Percentiles rank a stretch among this genome's conserved stretches.
Evolutionary conservation across 2,113 vertebrate species (phyloP).

Genomic region (Prolemur simus): DNA sequence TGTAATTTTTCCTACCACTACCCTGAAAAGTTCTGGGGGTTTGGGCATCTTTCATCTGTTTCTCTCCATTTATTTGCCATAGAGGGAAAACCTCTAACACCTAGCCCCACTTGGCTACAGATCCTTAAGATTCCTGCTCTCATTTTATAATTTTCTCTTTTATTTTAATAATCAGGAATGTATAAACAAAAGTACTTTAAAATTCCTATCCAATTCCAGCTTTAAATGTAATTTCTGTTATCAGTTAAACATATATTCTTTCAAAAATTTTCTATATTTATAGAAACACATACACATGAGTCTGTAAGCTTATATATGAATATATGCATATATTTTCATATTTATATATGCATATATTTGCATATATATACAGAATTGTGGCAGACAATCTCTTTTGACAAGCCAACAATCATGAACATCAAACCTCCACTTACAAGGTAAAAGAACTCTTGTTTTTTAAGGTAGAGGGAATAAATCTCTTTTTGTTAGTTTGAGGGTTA

Average conservation of each 20-base stretch:
- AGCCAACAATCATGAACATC: background rate
- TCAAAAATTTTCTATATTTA: background rate
- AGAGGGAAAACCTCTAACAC: background rate
- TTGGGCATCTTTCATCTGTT: background rate
- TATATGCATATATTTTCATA: background rate
- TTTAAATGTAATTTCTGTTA: background rate
- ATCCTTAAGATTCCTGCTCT: background rate
- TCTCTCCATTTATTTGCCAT: background rate
- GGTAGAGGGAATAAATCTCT: background rate
- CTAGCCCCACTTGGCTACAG: background rate
- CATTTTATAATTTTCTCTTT: background rate
- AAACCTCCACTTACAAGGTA: background rate
- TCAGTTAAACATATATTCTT: background rate
- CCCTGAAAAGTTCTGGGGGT: background rate
- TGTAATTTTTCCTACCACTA: background rate
- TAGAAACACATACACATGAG: background rate
- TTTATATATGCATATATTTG: background rate
- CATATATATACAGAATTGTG: background rate
- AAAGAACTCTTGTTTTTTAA: background rate
- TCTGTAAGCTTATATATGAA: background rate
- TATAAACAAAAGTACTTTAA: background rate
- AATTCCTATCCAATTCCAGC: background rate
- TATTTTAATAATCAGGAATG: slow-evolving; percentile 33
- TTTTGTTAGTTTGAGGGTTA: background rate
- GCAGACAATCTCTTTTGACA: background rate